Evolutionary conservation across 2,113 vertebrate species (phyloP).

Genomic region (Naja naja): DNA sequence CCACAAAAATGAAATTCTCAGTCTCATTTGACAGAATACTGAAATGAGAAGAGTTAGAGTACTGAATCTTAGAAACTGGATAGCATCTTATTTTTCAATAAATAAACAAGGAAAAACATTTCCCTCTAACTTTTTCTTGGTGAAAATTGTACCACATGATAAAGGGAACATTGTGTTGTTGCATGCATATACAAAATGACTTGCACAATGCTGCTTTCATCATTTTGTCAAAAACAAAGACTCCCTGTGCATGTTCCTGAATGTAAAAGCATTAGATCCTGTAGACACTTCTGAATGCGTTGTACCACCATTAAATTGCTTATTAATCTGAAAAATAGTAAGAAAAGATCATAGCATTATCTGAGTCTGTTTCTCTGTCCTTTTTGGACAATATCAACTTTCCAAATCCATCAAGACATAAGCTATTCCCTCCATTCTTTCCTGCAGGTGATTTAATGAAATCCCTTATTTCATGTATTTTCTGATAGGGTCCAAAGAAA

Average conservation of each 20-base stretch:
- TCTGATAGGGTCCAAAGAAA: not conserved
- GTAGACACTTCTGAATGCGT: not conserved
- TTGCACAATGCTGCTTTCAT: not conserved
- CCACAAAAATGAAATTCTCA: not conserved
- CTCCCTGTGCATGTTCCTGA: not conserved
- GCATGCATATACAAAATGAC: not conserved
- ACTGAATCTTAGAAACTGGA: not conserved
- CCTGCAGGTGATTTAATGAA: not conserved
- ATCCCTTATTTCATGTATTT: not conserved
- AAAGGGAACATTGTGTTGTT: not conserved
- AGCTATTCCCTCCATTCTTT: not conserved
- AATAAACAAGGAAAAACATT: not conserved
- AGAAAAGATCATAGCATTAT: not conserved
- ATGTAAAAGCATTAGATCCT: not conserved
- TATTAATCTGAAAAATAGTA: not conserved
- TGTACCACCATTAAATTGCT: not conserved
- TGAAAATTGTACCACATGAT: not conserved
- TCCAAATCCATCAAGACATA: not conserved
- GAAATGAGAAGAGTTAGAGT: not conserved
- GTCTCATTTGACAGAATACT: not conserved
- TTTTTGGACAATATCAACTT: not conserved
- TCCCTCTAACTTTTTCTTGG: not conserved
- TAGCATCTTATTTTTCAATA: not conserved
- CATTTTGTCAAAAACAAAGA: not conserved
- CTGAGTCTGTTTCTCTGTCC: not conserved